Base-by-base conservation (phyloP, 2,888 invertebrate species). In the Pristionchus arcanus region DNA sequence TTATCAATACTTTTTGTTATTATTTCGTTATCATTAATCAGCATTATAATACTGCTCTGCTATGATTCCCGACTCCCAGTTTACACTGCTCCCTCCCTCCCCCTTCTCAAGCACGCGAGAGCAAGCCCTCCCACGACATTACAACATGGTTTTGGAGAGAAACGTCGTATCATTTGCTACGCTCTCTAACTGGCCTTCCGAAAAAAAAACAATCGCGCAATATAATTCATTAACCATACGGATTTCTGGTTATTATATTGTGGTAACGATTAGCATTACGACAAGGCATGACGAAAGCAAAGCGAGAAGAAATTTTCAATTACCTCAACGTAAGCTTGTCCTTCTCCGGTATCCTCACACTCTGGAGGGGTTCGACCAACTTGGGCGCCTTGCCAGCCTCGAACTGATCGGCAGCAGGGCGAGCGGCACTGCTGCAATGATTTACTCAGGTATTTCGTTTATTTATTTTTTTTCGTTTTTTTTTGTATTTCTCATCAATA, bases 321-420 rank as follows among this genome's bases (percentile, higher is more conserved):
- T 28, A 88, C 88, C 88, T 93, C 74, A 96, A 93, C 53, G 92
- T 97, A 86, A 97, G 97, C 21, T 96, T 97, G 94, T 97, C 97
- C 90, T 97, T 97, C 95, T 97, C 97, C 31, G 97, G 97, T 90
- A 93, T 91, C 71, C 93, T 92, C 16, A 94, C 92, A 89, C 94
- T 95, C 90, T 95, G 95, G 90, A 96, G 90, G 55, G 95, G 95
- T 87, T 95, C 93, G 16, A 95, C 83, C 86, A 95, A 93, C 88
- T 94, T 94, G 9, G 96, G 95, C 53, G 95, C 94, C 90, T 94
- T 92, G 90, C 74, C 91, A 2, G 89, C 55, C 74, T 86, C 68
- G 85, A 91, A 91, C 11, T 89, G 86, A 28, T 90, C 91, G 59
- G 77, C 90, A n/a, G 37, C 83, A 4, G 71, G 91, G 63, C 68